These are phyloP conservation scores for Coptodon bakossiorum DNA, from an alignment of 2,113 vertebrate species.

Conservation along the genomic window DNA sequence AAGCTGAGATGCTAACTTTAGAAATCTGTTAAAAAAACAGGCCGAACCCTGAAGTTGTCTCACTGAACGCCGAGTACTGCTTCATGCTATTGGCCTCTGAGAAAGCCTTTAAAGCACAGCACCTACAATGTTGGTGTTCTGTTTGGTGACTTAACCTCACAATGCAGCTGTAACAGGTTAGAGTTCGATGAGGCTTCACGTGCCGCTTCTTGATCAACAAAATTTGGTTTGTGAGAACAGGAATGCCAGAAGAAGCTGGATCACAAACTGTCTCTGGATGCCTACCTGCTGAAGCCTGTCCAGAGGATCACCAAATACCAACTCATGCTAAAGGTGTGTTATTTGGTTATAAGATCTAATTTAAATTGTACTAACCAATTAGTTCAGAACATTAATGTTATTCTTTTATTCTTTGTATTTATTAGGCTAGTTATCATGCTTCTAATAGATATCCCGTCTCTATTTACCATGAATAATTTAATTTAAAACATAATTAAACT, in stretches of 20 bases:
- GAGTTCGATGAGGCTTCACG: background rate
- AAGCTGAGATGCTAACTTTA: background rate
- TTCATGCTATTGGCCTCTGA: background rate
- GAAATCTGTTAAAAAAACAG: background rate
- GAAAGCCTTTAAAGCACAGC: background rate
- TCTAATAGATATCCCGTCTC: background rate
- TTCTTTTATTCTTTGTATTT: background rate
- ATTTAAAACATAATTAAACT: background rate
- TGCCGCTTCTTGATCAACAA: background rate
- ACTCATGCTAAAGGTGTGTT: slow-evolving; percentile 79
- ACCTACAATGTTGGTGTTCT: background rate
- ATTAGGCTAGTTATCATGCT: background rate
- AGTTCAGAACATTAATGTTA: background rate
- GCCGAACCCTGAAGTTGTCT: background rate
- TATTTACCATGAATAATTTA: background rate
- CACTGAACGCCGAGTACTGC: background rate
- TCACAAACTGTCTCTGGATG: slow-evolving; percentile 88
- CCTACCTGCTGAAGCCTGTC: slow-evolving; percentile 88
- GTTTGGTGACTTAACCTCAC: background rate
- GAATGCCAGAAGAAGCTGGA: slow-evolving; percentile 87
- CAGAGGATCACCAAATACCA: slow-evolving; percentile 93
- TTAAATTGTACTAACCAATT: background rate
- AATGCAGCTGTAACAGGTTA: background rate
- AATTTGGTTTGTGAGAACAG: slow-evolving; percentile 39
- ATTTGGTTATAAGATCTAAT: background rate